phyloP scores from a whole-genome alignment of 1,140 invertebrate genomes.

The Armadillidium nasatum region DNA sequence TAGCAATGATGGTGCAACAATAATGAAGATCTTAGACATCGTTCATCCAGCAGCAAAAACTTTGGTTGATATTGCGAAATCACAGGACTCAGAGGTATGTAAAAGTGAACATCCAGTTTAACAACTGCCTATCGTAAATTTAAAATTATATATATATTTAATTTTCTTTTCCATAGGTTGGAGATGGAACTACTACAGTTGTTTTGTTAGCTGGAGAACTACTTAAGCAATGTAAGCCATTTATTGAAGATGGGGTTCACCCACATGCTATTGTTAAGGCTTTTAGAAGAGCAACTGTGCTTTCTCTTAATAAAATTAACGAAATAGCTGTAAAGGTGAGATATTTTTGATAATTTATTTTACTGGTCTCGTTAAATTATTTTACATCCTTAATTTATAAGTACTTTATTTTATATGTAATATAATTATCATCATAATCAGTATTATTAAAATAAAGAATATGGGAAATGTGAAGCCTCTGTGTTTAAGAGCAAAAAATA shows the following conservation, averaged over 20 bases:
- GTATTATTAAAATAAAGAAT: too few relatives aligned
- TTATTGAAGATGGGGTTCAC: conserved; percentile 95
- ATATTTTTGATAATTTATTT: not conserved
- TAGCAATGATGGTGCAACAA: conserved; percentile 99
- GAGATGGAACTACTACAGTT: conserved; percentile 96
- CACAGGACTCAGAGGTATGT: conserved; percentile 94
- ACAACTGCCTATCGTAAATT: too few relatives aligned
- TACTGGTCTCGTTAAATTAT: too few relatives aligned
- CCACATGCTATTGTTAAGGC: conserved; percentile 58
- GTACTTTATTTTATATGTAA: too few relatives aligned
- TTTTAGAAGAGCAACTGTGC: conserved; percentile 65
- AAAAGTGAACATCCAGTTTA: too few relatives aligned
- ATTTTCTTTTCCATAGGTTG: conserved; percentile 59
- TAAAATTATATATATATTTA: too few relatives aligned
- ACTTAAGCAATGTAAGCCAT: conserved; percentile 89
- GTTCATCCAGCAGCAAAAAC: conserved; percentile 97
- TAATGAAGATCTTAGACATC: conserved; percentile 94
- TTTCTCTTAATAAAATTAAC: conserved; percentile 79
- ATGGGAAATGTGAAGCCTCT: too few relatives aligned
- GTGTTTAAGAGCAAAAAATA: too few relatives aligned
- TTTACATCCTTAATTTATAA: too few relatives aligned
- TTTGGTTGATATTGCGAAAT: conserved; percentile 97
- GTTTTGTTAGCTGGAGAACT: conserved; percentile 93
- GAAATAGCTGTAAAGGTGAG: conserved; percentile 72
- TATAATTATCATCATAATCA: too few relatives aligned